Conservation (phyloP, 2,113 vertebrate genomes). For the Jaculus jaculus region DNA sequence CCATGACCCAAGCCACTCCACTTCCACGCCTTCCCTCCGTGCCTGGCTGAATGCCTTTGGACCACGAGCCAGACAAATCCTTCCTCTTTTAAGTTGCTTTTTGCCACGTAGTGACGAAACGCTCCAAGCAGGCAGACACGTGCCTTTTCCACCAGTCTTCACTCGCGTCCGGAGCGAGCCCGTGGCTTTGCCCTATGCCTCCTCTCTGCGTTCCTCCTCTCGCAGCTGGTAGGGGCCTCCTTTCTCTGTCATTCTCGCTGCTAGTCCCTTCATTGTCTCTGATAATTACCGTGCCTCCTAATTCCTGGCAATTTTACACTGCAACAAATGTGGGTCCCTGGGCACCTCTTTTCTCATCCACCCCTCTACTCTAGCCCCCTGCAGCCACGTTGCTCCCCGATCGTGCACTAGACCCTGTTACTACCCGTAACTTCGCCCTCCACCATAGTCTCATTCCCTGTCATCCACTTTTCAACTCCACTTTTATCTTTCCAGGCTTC, state of each 20-base stretch:
- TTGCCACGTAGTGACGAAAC: neutral
- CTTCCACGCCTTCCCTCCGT: too few relatives aligned
- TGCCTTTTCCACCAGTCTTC: neutral
- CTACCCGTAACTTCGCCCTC: neutral
- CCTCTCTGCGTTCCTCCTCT: neutral
- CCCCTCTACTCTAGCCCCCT: neutral
- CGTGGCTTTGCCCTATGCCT: neutral
- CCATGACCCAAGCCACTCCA: neutral
- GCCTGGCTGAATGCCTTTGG: neutral
- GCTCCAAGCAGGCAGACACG: neutral
- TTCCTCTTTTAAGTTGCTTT: neutral
- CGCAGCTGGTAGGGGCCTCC: accelerated
- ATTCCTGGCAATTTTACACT: neutral
- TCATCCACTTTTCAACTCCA: neutral
- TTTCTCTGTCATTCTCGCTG: neutral
- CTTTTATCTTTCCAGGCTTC: neutral
- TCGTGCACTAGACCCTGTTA: neutral
- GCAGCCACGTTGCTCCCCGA: neutral
- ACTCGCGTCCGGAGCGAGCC: neutral
- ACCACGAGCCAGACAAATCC: neutral
- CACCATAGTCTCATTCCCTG: neutral
- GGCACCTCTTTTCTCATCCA: neutral
- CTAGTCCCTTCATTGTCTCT: neutral
- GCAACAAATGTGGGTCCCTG: neutral
- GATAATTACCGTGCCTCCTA: neutral